A percentile compares a stretch with the other conserved stretches of the same genome.
Conservation (phyloP, 2,888 invertebrate genomes). For the Glaucopsyche alexis region DNA sequence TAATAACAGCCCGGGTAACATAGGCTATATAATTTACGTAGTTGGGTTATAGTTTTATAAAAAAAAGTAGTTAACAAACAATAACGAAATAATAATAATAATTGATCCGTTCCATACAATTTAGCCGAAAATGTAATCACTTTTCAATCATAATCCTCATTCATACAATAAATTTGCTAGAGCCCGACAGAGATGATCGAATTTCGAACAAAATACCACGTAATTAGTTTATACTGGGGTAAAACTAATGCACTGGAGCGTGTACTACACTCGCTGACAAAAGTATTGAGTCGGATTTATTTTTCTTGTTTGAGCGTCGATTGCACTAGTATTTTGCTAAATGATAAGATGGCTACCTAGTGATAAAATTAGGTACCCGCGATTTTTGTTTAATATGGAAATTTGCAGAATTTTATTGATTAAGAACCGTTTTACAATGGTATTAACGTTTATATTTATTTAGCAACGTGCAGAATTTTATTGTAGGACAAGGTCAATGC, state of each 20-base stretch:
- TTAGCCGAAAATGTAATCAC: neutral
- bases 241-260: slow-evolving; percentile 2
- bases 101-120: neutral
- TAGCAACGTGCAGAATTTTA: too few species aligned
- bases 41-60: too few species aligned
- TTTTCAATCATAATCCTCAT: slow-evolving; percentile 1
- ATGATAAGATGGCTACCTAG: too few species aligned
- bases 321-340: too few species aligned
- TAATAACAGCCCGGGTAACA: too few species aligned
- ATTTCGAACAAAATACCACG: slow-evolving; percentile 17
- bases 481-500: too few species aligned
- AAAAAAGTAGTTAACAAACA: neutral
- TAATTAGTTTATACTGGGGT: neutral
- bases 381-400: too few species aligned
- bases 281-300: neutral
- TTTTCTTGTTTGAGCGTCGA: neutral
- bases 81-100: too few species aligned
- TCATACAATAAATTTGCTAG: slow-evolving; percentile 9
- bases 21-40: too few species aligned
- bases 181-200: slow-evolving; percentile 6
- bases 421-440: too few species aligned
- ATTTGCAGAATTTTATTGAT: too few species aligned
- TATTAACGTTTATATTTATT: too few species aligned
- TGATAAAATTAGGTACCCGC: neutral
- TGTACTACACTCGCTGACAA: neutral